Evolutionary conservation across 2,888 invertebrate genomes (phyloP), one percentile per base, ranked within the genome.

Genomic region (Sisyra terminalis): DNA sequence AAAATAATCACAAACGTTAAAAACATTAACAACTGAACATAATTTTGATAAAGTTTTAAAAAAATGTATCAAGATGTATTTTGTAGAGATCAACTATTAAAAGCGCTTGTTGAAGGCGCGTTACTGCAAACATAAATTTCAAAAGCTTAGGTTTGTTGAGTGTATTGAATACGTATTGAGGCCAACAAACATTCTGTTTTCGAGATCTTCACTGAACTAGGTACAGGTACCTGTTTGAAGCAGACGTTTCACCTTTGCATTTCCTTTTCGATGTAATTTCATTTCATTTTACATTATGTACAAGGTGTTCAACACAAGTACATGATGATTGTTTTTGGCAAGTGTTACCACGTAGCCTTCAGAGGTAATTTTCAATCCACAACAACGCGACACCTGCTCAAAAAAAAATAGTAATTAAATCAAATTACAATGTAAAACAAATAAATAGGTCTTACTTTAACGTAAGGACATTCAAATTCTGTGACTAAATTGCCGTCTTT

Each of bases 321-420:
- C 94, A 67, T 94, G 92, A 68, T 96, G 94, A 71, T 96, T 96
- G 72, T 94, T 96, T 73, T 96, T 96, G 62, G 94, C 94, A 68
- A 96, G 69, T 50, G 94, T 90, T 53, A 90, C 88, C 55, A 94
- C 86, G 65, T 89, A 92, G 52, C 94, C 94, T 65, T 94, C 93
- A 14, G 89, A 87, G 45, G 94, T 94, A 57, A 96, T 92, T 71
- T 94, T 94, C 58, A 96, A 71, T 49, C 94, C 94, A 63, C 94
- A 96, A 72, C 94, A 96, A 57, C 94, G 87, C 50, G 93, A 93
- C 50, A 96, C 94, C 86, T 94, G 69, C n/a, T n/a, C n/a, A n/a
- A n/a, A n/a, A n/a, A n/a, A n/a, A n/a, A n/a, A n/a, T n/a, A n/a
- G n/a, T n/a, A n/a, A n/a, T n/a, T n/a, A n/a, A n/a, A n/a, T n/a